Conservation (phyloP, 2,888 invertebrate genomes). For the Oligia latruncula region DNA sequence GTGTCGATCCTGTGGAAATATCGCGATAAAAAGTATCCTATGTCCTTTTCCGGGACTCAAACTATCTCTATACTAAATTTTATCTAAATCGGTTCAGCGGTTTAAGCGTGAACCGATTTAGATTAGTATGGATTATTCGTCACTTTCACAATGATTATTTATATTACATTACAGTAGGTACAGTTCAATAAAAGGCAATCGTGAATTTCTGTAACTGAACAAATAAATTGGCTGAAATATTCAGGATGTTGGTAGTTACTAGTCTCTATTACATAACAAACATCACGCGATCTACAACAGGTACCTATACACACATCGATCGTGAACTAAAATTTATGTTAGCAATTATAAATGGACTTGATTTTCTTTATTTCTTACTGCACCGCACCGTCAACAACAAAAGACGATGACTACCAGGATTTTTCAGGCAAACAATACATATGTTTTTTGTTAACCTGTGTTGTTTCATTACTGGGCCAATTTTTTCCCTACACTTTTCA, state of each 20-base stretch:
- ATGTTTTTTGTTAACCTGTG: too few relatives aligned
- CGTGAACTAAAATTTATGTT: slow-evolving; percentile 35
- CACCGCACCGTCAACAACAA: background rate
- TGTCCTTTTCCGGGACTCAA: too few relatives aligned
- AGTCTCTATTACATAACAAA: slow-evolving; percentile 37
- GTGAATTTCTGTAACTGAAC: slow-evolving; percentile 23
- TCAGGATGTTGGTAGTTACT: slow-evolving; percentile 42
- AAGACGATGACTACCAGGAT: background rate
- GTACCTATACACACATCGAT: slow-evolving; percentile 1
- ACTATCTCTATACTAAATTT: background rate
- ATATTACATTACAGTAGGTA: background rate
- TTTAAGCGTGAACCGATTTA: too few relatives aligned
- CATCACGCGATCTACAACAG: slow-evolving; percentile 46
- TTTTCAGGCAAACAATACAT: background rate
- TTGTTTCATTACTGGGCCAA: too few relatives aligned
- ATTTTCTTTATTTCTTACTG: slow-evolving; percentile 4
- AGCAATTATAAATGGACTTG: slow-evolving; percentile 21
- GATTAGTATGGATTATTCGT: background rate
- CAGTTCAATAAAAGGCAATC: slow-evolving; percentile 10
- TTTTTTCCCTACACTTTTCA: too few relatives aligned
- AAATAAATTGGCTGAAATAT: slow-evolving; percentile 42
- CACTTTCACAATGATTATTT: background rate
- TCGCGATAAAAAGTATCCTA: too few relatives aligned
- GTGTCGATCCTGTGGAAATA: too few relatives aligned
- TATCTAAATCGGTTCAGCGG: too few relatives aligned